Evolutionary conservation across 2,113 vertebrate species (phyloP).

Genomic region (Girardinichthys multiradiatus): DNA sequence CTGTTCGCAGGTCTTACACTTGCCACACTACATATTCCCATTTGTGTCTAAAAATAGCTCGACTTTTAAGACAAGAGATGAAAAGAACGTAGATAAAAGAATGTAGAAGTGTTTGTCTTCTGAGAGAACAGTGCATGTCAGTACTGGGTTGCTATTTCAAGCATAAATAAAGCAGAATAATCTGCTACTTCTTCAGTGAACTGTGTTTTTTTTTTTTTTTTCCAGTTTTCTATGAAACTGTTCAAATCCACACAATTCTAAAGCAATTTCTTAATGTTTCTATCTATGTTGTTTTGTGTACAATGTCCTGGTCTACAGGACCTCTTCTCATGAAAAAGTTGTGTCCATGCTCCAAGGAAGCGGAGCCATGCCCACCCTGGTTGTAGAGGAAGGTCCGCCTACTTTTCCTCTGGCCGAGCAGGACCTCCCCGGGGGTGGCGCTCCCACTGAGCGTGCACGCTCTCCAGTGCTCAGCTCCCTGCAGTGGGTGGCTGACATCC

Average conservation of each 20-base stretch:
- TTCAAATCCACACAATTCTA: background rate
- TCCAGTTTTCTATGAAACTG: background rate
- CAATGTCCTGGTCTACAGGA: constrained; percentile 75
- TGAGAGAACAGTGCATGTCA: background rate
- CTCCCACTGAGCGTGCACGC: constrained; percentile 66
- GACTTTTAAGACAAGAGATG: constrained; percentile 4
- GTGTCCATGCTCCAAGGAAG: constrained; percentile 99
- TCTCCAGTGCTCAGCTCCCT: constrained; percentile 91
- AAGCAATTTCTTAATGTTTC: background rate
- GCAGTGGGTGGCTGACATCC: constrained; percentile 97
- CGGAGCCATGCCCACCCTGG: constrained; percentile 95
- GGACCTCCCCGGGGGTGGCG: constrained; percentile 54
- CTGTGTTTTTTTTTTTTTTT: background rate
- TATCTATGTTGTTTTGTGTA: background rate
- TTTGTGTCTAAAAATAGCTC: constrained; percentile 17
- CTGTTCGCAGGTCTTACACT: constrained; percentile 2
- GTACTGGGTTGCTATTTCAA: background rate
- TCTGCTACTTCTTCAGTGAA: background rate
- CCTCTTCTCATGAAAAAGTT: constrained; percentile 97
- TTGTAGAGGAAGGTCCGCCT: constrained; percentile 92
- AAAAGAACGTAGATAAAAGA: background rate
- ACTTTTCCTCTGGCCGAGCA: constrained; percentile 76
- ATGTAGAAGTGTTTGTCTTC: constrained; percentile 3
- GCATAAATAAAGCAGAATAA: background rate
- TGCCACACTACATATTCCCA: background rate